Evolutionary conservation across 92 coral and sea anemone genomes (phyloP), one percentile per base, ranked within the genome.

Genomic region (Muricea muricata): DNA sequence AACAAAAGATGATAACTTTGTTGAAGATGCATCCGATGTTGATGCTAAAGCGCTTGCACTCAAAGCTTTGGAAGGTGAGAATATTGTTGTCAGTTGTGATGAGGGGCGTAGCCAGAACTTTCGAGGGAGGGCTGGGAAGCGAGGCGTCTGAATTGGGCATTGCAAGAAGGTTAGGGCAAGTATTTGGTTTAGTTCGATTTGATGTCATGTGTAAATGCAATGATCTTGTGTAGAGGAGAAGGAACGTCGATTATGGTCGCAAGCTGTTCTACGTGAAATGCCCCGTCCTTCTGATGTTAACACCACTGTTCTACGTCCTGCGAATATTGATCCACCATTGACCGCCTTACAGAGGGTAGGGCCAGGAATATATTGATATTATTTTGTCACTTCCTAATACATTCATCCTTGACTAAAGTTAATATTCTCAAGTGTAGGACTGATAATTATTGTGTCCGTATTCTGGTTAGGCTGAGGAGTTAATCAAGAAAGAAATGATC

Each of bases 241-340:
- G 58, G 98, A 96, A 71, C 48, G 86, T 73, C 88, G 90, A 14
- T 89, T 97, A 6, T 93, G 95, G 31, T 88, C 99, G 11, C 99
- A 93, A 69, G 87, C 94, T 29, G 99, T 96, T 28, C 99, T 93
- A 79, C 90, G 99, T 24, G 86, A 89, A 47, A 82, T 96, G 88
- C 99, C 99, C 8, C 98, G 99, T 73, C 99, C 99, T 4, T 96
- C 97, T 14, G 94, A 96, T 78, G 95, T 92, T 58, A 96, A 96
- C 89, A 90, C 91, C 8, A 56, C 92, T 12, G 93, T 96, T 48
- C 71, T 96, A 73, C 79, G 99, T 37, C 99, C 99, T 1, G 75
- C 91, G 12, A 96, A 96, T 78, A 92, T 96, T 8, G 99, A 96
- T 7, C 99, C 98, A 24, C 99, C 99, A 0, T 88, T 96, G 28